Conservation (phyloP, 2,888 invertebrate species). For the Heliconius ethilla region DNA sequence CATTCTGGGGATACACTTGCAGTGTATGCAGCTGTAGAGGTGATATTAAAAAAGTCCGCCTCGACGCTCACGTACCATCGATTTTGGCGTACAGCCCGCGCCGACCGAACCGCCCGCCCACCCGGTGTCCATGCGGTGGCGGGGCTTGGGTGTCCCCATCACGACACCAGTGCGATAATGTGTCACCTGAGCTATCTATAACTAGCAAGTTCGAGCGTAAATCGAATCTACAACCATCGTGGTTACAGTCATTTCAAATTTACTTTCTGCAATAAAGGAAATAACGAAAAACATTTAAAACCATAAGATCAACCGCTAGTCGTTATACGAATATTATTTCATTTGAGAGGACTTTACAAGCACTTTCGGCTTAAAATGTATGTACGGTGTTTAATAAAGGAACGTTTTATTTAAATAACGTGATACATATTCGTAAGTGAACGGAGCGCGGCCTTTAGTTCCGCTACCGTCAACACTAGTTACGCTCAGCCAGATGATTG, state of each 20-base stretch:
- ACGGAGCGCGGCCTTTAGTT: too few species aligned
- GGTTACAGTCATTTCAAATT: not conserved
- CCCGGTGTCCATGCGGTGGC: too few species aligned
- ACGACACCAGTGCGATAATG: too few species aligned
- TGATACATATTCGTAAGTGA: too few species aligned
- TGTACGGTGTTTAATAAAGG: not conserved
- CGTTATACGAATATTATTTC: not conserved
- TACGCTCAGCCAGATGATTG: too few species aligned
- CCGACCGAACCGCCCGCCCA: not conserved
- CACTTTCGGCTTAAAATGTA: conserved; percentile 3
- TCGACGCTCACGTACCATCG: conserved; percentile 15
- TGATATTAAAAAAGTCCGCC: conserved; percentile 20
- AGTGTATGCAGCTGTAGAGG: conserved; percentile 1
- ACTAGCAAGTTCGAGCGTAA: not conserved
- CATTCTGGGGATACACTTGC: not conserved
- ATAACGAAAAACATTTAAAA: not conserved
- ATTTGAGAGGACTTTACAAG: not conserved
- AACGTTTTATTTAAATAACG: not conserved
- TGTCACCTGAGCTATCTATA: too few species aligned
- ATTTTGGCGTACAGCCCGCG: conserved; percentile 26
- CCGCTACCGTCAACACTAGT: too few species aligned
- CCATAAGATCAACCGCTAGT: not conserved
- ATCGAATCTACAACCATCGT: not conserved
- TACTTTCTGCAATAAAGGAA: not conserved
- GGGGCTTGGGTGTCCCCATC: too few species aligned